Conservation (phyloP, 2,888 invertebrate species). For the Pseudococcus jackbeardsleyi region DNA sequence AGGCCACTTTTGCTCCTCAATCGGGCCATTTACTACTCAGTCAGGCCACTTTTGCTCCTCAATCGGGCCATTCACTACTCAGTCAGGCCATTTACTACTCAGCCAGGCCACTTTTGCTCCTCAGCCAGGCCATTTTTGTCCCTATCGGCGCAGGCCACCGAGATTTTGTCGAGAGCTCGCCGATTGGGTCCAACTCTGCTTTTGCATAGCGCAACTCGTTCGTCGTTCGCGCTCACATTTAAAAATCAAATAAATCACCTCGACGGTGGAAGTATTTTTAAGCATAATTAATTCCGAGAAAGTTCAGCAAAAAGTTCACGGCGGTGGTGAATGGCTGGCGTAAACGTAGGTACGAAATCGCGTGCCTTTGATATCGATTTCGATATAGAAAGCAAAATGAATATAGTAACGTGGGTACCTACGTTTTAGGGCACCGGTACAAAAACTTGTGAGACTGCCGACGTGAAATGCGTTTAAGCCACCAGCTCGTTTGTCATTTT, state of each 20-base stretch:
- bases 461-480: conserved; percentile 1
- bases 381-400: conserved; percentile 54
- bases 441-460: conserved; percentile 44
- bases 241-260: conserved; percentile 44
- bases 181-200: too few species aligned
- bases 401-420: conserved; percentile 7
- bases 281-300: conserved; percentile 62
- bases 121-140: too few species aligned
- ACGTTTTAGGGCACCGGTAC: conserved; percentile 60
- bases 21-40: too few species aligned
- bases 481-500: conserved; percentile 36
- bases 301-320: conserved; percentile 62
- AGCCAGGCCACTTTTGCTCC: too few species aligned
- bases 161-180: too few species aligned
- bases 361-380: conserved; percentile 62
- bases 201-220: conserved; percentile 14
- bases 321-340: conserved; percentile 51
- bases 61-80: too few species aligned
- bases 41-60: too few species aligned
- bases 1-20: too few species aligned
- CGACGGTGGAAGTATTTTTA: conserved; percentile 26
- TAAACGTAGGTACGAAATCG: conserved; percentile 40
- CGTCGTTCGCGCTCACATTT: conserved; percentile 22
- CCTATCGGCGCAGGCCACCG: too few species aligned
- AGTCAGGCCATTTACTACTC: too few species aligned